Evolutionary conservation across 2,113 vertebrate species (phyloP), one percentile per base, ranked within the genome.

Genomic region (Dryoscopus gambensis): DNA sequence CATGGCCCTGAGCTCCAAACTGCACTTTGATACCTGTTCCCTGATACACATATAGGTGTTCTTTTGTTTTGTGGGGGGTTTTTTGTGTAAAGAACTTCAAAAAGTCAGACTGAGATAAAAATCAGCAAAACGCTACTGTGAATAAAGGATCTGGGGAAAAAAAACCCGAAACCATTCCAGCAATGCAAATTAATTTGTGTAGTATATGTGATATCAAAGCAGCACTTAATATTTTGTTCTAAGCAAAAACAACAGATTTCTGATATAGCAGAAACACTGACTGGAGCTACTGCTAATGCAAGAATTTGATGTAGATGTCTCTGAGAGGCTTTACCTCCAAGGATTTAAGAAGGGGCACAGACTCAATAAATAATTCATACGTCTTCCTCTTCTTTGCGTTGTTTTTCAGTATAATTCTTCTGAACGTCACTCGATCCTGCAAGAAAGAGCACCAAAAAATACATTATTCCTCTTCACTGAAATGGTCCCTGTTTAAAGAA

Each of bases 371-470:
- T 86, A 94, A 80, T 97, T 99, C 99, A 75, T 98, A 99, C 2
- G 98, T 98, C 98, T 95, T 99, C 97, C 99, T 99, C 98, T 99
- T 99, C 97, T 99, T 99, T 81, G 99, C 99, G 10, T 99, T 99
- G 97, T 99, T 99, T 98, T 99, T 99, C 96, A 99, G 81, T 93
- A 99, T 99, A 97, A 99, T 99, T 98, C 99, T 98, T 97, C 99
- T 99, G 98, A 99, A 99, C 3, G 99, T 99, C 94, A 98, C 98
- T 62, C 99, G 99, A 94, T 99, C 99, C 99, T 99, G 84, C 35
- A 98, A 97, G 87, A 96, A 96, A 96, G 44, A 96, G 94, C 11
- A 95, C 21, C 77, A 68, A 96, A 79, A 95, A 79, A 68, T 7
- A 89, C 35, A 69, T 97, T 95, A 95, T 71, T 93, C 53, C 19